Evolutionary conservation across 2,797 vertebrate species (phyloP), one percentile per base, ranked within the genome.

Genomic region (Sebastes matsubarae): DNA sequence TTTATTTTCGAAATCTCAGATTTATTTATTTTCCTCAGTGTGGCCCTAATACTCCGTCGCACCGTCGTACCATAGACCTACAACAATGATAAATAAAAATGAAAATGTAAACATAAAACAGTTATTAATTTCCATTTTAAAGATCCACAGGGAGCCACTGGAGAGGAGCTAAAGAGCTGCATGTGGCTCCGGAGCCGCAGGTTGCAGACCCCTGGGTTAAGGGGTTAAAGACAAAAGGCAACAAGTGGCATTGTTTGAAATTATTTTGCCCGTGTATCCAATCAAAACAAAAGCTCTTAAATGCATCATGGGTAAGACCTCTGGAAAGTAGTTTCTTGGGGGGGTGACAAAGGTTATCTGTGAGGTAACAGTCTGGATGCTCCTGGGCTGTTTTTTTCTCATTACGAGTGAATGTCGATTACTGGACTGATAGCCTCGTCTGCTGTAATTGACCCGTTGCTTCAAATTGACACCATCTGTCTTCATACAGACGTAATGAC

Each of bases 401-500:
- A 90, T 94, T 92, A 89, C 76, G 9, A 72, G 83, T 64, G 74
- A 76, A 83, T 73, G 90, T 90, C 81, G 85, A 93, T 93, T 89
- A 82, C 86, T 29, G 80, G 82, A 88, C 81, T 77, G 89, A 94
- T 92, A 67, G 87, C 87, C 88, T 85, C 80, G 80, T 88, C 90
- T 84, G 78, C 83, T 52, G 72, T 92, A 92, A 94, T 94, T 93
- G 92, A 92, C 92, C 93, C 81, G 76, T 87, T 64, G 83, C 85
- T 78, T 89, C 84, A 87, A 88, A 92, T 82, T 89, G 92, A 89
- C 80, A 66, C 87, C 88, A 93, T 94, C 88, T 84, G 91, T 94
- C 93, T 94, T 86, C 89, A 92, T 89, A 86, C 83, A 84, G 80
- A 81, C 82, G 88, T 91, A 93, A 93, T 90, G 91, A 93, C 89